Evolutionary conservation across 2,888 invertebrate species (phyloP).

Genomic region (Eristalis intricaria): DNA sequence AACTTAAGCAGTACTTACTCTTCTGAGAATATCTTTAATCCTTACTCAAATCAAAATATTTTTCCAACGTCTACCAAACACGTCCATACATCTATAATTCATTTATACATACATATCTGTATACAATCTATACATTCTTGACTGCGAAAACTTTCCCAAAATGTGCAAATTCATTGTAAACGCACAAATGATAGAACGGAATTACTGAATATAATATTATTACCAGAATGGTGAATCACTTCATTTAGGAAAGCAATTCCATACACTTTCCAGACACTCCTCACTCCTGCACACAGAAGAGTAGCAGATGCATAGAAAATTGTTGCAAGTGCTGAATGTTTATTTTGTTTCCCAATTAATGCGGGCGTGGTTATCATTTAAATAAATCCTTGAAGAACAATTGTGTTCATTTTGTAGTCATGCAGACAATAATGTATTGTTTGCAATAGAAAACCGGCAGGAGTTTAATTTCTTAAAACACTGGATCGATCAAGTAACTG

Average conservation of each 20-base stretch:
- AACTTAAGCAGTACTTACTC: not conserved
- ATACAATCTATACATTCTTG: not conserved
- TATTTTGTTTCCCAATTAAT: constrained; percentile 39
- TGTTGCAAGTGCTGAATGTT: constrained; percentile 37
- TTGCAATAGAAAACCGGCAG: constrained; percentile 13
- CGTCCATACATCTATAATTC: not conserved
- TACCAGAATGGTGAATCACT: constrained; percentile 16
- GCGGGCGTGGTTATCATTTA: constrained; percentile 58
- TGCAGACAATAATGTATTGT: not conserved
- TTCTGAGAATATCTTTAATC: not conserved
- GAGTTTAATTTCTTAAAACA: not conserved
- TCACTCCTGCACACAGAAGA: constrained; percentile 30
- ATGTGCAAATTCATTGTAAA: not conserved
- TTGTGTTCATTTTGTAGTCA: not conserved
- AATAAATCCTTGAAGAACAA: not conserved
- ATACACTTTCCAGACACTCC: constrained; percentile 33
- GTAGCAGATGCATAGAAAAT: constrained; percentile 9
- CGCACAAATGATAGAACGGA: not conserved
- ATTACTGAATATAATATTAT: not conserved
- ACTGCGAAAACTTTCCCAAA: not conserved
- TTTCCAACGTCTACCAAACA: not conserved
- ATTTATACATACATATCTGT: not conserved
- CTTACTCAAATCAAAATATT: not conserved
- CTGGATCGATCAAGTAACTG: constrained; percentile 11
- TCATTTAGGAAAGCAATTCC: constrained; percentile 11